These are phyloP conservation scores for Apocheima hispidaria DNA, from an alignment of 2,888 invertebrate species.

Conservation along the genomic window DNA sequence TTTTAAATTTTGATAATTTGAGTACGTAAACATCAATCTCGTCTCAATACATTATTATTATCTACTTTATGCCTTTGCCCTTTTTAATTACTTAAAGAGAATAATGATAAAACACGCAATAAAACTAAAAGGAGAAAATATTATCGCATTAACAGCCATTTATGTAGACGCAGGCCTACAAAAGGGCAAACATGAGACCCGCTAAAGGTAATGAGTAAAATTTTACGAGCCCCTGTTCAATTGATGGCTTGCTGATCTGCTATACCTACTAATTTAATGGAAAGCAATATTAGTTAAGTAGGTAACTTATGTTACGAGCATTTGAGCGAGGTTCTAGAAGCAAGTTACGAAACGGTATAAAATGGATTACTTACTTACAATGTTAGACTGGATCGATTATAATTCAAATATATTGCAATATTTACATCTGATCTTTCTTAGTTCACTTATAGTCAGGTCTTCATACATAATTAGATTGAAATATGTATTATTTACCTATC, in stretches of 20 bases:
- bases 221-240: constrained; percentile 17
- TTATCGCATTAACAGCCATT: constrained; percentile 1
- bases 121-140: constrained; percentile 17
- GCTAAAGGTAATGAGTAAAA: constrained; percentile 10
- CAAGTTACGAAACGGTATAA: not conserved
- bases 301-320: not conserved
- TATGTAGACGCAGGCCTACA: not conserved
- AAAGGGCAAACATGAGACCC: constrained; percentile 15
- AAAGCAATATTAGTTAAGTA: not conserved
- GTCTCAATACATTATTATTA: not conserved
- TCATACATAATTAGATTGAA: too few species aligned
- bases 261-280: constrained; percentile 8
- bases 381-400: too few species aligned
- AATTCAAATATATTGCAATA: too few species aligned
- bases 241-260: constrained; percentile 5
- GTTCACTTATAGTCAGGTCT: too few species aligned
- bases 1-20: too few species aligned
- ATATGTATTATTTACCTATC: too few species aligned
- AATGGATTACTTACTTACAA: not conserved
- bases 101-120: constrained; percentile 17
- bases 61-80: constrained; percentile 2
- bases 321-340: not conserved
- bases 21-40: not conserved
- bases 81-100: constrained; percentile 12
- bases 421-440: too few species aligned